These are phyloP conservation scores for Pontoporia blainvillei DNA, from an alignment of 2,113 vertebrate species.

Conservation along the genomic window DNA sequence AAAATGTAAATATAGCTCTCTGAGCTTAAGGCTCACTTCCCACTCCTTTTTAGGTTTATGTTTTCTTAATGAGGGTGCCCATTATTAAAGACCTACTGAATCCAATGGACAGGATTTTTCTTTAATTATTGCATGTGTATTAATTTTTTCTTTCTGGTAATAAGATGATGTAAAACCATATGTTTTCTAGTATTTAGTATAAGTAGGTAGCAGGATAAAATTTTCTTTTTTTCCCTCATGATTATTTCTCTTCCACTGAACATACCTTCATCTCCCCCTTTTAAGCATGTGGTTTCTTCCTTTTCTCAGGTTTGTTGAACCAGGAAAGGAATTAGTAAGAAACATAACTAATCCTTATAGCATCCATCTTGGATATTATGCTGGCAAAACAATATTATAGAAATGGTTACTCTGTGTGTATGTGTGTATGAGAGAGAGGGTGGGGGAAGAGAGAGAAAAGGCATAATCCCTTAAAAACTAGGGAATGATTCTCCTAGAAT, in stretches of 20 bases:
- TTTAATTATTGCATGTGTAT: background rate
- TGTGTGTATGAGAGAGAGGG: too few relatives aligned
- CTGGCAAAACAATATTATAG: background rate
- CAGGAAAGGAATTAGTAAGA: background rate
- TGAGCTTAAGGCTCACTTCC: background rate
- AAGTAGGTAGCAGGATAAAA: background rate
- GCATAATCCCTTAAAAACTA: background rate
- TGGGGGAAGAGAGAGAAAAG: background rate
- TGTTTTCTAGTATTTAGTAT: background rate
- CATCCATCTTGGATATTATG: background rate
- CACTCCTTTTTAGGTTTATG: background rate
- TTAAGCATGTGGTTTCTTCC: background rate
- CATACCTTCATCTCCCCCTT: fast-evolving
- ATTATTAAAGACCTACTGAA: background rate
- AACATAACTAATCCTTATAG: background rate
- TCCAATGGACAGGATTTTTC: background rate
- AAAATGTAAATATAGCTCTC: background rate
- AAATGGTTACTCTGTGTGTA: background rate
- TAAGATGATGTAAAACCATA: background rate
- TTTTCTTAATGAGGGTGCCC: background rate
- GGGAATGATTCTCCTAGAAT: background rate
- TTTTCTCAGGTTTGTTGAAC: background rate
- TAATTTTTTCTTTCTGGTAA: background rate
- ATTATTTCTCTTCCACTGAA: background rate
- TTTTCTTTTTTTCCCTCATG: background rate